phyloP scores from a whole-genome alignment of 2,888 invertebrate species.

The Anoncus sp. region DNA sequence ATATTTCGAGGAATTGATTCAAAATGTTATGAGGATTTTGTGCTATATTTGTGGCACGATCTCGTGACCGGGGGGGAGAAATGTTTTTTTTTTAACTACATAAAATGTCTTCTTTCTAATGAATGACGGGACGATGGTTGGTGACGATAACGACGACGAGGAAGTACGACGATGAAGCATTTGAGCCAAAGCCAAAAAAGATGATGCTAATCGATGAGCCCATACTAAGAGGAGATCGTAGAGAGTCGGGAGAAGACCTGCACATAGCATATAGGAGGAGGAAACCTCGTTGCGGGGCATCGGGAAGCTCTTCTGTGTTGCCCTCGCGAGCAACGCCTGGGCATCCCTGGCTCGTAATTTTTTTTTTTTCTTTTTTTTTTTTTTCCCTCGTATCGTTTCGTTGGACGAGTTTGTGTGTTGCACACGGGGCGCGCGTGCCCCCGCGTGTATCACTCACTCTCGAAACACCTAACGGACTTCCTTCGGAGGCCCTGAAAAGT shows the following conservation, averaged over 20 bases:
- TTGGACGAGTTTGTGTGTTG: constrained; percentile 29
- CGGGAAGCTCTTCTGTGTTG: constrained; percentile 71
- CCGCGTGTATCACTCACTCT: constrained; percentile 13
- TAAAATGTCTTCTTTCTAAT: too few relatives aligned
- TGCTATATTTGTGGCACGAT: too few relatives aligned
- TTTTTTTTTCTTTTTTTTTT: constrained; percentile 4
- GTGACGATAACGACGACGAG: neutral
- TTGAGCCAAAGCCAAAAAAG: constrained; percentile 58
- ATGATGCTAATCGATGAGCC: constrained; percentile 74
- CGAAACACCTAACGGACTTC: constrained; percentile 82
- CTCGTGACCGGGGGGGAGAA: too few relatives aligned
- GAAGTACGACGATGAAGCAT: constrained; percentile 9
- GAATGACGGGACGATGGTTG: neutral
- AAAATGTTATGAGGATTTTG: too few relatives aligned
- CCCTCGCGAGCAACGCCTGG: constrained; percentile 69
- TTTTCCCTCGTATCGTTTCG: constrained; percentile 28
- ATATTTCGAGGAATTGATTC: too few relatives aligned
- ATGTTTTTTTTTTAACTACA: too few relatives aligned
- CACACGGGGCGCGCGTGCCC: constrained; percentile 31
- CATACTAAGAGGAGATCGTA: constrained; percentile 65
- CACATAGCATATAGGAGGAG: constrained; percentile 76
- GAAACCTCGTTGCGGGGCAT: constrained; percentile 81
- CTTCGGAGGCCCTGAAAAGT: constrained; percentile 75
- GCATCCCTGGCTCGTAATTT: constrained; percentile 69
- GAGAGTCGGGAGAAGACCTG: constrained; percentile 78